Evolutionary conservation across 2,797 vertebrate species (phyloP).

Genomic region (Coregonus suidteri): DNA sequence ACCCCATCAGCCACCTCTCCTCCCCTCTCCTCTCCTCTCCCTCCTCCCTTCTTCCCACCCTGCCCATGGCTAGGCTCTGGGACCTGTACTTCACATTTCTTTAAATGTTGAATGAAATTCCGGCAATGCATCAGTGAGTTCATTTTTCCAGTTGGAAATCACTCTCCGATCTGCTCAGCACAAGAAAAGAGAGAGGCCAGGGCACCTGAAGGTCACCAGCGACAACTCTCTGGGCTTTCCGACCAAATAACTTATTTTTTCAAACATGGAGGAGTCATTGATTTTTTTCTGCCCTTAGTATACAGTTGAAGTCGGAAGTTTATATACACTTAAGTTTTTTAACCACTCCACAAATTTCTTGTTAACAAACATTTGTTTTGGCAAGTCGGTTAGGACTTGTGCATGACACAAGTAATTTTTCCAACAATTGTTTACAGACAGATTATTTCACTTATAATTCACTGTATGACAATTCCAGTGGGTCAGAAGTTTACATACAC

Average conservation of each 20-base stretch:
- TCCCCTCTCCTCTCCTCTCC: neutral
- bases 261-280: constrained; percentile 46
- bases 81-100: constrained; percentile 55
- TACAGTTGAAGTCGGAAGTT: neutral
- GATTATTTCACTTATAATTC: no score
- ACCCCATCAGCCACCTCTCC: constrained; percentile 2
- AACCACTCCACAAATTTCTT: no score
- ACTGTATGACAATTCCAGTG: no score
- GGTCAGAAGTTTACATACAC: no score
- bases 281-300: constrained; percentile 30
- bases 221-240: constrained; percentile 32
- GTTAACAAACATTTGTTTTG: no score
- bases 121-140: constrained; percentile 68
- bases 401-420: no score
- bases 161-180: constrained; percentile 58
- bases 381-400: no score
- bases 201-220: constrained; percentile 51
- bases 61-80: constrained; percentile 50
- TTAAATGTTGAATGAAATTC: constrained; percentile 74
- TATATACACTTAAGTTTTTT: no score
- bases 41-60: constrained; percentile 21
- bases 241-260: constrained; percentile 47
- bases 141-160: constrained; percentile 61
- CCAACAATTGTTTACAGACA: no score
- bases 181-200: constrained; percentile 49